phyloP scores from a whole-genome alignment of 2,888 invertebrate genomes.

The Platycnemis pennipes region DNA sequence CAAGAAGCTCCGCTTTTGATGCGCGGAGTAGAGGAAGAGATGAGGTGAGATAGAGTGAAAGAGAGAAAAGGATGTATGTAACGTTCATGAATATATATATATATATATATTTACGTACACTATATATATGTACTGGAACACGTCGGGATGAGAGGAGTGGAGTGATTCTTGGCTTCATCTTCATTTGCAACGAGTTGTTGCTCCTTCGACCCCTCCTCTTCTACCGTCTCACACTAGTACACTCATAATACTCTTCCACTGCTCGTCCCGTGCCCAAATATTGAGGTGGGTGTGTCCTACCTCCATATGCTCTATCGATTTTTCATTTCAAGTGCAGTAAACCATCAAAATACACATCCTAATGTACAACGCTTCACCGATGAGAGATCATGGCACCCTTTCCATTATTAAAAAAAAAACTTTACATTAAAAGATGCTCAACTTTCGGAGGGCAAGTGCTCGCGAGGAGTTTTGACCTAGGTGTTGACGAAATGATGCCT shows the following conservation, averaged over 20 bases:
- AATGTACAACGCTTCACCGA: neutral
- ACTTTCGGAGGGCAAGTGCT: neutral
- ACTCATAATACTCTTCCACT: neutral
- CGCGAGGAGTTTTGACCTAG: neutral
- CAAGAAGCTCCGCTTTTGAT: slow-evolving; percentile 14
- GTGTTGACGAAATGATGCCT: neutral
- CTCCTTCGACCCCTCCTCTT: neutral
- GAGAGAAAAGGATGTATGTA: neutral
- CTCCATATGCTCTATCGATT: slow-evolving; percentile 13
- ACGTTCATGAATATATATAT: neutral
- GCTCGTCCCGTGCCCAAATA: neutral
- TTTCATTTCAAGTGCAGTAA: neutral
- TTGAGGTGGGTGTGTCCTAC: slow-evolving; percentile 1
- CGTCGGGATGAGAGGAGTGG: neutral
- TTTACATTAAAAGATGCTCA: neutral
- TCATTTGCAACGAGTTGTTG: neutral
- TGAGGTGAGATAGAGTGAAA: neutral
- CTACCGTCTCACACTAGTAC: neutral
- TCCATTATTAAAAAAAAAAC: neutral
- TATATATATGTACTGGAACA: neutral
- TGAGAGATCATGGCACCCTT: neutral
- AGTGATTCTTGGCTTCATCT: neutral
- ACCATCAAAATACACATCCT: neutral
- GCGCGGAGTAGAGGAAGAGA: neutral
- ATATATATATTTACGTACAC: neutral